Percentiles rank a stretch among this genome's conserved stretches.
phyloP scores from a whole-genome alignment of 2,797 vertebrate species.

The Pseudochirops corinnae region DNA sequence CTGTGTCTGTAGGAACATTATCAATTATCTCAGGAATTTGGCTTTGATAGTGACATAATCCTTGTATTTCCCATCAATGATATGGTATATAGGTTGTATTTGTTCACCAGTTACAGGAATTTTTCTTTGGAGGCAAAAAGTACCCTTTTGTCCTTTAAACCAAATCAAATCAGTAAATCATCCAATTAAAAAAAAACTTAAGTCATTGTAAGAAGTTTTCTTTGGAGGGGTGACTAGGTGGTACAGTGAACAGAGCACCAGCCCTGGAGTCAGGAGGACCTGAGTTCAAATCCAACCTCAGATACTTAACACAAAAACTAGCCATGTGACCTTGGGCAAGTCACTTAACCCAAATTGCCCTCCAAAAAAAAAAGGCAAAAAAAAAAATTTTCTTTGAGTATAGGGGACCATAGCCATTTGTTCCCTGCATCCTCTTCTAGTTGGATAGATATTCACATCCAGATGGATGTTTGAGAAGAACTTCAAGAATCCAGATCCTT shows the following conservation, averaged over 20 bases:
- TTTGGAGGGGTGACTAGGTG: neutral
- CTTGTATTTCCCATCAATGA: constrained; percentile 32
- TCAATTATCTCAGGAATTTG: neutral
- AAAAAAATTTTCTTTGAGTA: neutral
- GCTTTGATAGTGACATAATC: constrained; percentile 5
- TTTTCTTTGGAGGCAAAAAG: neutral
- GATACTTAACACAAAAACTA: too few relatives aligned
- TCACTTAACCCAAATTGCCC: too few relatives aligned
- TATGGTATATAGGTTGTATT: neutral
- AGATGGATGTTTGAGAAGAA: neutral
- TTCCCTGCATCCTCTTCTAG: neutral
- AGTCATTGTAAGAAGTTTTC: neutral
- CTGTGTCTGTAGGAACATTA: neutral
- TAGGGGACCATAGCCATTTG: neutral
- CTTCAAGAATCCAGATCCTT: constrained; percentile 2
- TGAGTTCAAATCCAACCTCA: too few relatives aligned
- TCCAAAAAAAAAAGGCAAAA: too few relatives aligned
- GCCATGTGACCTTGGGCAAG: too few relatives aligned
- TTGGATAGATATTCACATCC: neutral
- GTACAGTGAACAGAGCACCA: too few relatives aligned
- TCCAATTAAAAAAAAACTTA: neutral
- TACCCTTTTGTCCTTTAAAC: neutral
- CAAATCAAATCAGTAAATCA: neutral
- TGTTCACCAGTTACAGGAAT: neutral
- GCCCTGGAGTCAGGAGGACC: too few relatives aligned